Evolutionary conservation across 2,797 vertebrate genomes (phyloP).

Genomic region (Iguana delicatissima): DNA sequence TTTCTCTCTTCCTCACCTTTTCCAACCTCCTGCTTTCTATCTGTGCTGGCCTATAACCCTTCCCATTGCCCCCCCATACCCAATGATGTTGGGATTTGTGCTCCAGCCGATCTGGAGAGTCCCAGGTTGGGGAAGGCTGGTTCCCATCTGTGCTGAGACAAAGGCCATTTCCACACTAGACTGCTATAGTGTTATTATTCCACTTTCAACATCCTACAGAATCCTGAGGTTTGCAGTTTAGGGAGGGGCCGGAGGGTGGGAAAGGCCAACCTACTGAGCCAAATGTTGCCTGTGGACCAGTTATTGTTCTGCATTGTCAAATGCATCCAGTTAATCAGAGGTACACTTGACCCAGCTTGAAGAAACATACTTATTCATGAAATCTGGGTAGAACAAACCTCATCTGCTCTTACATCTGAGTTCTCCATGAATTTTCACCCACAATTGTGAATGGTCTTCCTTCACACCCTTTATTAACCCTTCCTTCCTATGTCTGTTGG

Average conservation of each 20-base stretch:
- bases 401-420: not conserved
- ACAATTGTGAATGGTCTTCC: not conserved
- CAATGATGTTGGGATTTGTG: not conserved
- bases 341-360: too few species aligned
- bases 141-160: not conserved
- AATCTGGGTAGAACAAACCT: not conserved
- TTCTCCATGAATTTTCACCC: not conserved
- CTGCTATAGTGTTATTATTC: too few species aligned
- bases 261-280: too few species aligned
- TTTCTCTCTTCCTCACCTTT: not conserved
- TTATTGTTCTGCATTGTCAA: too few species aligned
- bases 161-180: not conserved
- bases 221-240: too few species aligned
- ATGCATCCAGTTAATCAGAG: too few species aligned
- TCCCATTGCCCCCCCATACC: not conserved
- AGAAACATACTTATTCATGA: not conserved
- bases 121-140: too few species aligned
- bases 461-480: rapidly evolving
- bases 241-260: too few species aligned
- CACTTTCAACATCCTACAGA: too few species aligned
- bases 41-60: too few species aligned
- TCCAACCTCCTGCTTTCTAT: too few species aligned
- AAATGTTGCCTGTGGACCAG: too few species aligned
- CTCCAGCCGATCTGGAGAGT: not conserved
- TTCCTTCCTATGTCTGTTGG: not conserved